A percentile compares a stretch with the other conserved stretches of the same genome.
These are phyloP conservation scores for Pampus argenteus DNA, from an alignment of 2,797 vertebrate species.

Conservation along the genomic window DNA sequence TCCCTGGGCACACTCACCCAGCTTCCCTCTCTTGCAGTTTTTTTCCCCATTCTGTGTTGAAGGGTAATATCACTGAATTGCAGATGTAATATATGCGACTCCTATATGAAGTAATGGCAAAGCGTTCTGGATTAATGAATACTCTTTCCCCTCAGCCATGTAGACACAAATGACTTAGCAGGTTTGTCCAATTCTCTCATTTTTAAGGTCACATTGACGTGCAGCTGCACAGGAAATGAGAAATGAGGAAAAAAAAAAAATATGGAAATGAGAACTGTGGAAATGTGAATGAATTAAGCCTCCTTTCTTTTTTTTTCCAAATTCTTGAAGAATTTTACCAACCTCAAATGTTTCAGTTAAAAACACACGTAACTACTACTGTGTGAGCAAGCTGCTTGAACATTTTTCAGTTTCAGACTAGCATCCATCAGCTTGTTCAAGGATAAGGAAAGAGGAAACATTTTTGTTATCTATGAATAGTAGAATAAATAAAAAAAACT, in stretches of 20 bases:
- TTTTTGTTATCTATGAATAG: not conserved
- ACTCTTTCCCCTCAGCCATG: slow-evolving; percentile 32
- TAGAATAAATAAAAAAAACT: not conserved
- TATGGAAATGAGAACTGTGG: slow-evolving; percentile 18
- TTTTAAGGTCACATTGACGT: slow-evolving; percentile 64
- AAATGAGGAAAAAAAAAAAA: not conserved
- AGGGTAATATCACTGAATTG: slow-evolving; percentile 69
- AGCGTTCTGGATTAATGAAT: slow-evolving; percentile 48
- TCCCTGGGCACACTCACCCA: slow-evolving; percentile 24
- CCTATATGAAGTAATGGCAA: slow-evolving; percentile 44
- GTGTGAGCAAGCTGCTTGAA: not conserved
- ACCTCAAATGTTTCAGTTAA: not conserved
- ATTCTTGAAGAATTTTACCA: not conserved
- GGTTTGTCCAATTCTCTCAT: slow-evolving; percentile 44
- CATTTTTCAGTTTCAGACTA: not conserved
- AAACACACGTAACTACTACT: not conserved
- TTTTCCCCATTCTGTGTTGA: slow-evolving; percentile 45
- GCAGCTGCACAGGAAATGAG: slow-evolving; percentile 20
- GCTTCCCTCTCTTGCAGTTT: slow-evolving; percentile 17
- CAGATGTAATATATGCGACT: slow-evolving; percentile 56
- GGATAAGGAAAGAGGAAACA: not conserved
- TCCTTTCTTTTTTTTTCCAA: slow-evolving; percentile 1
- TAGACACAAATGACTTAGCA: slow-evolving; percentile 55
- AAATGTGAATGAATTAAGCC: slow-evolving; percentile 9
- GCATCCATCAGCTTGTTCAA: not conserved